Conservation (phyloP, 2,888 invertebrate genomes). For the Gerris lacustris region DNA sequence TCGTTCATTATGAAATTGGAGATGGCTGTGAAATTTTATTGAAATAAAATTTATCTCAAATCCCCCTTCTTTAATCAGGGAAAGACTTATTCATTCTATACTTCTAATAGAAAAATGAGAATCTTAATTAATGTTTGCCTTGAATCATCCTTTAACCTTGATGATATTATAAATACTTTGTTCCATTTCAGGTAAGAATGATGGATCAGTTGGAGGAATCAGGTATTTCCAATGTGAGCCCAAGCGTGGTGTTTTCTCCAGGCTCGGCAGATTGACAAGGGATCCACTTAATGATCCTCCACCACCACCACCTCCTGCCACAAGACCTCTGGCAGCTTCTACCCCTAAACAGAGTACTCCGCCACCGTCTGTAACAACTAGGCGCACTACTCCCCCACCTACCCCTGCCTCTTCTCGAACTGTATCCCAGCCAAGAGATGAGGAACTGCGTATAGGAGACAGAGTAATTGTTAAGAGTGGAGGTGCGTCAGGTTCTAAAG, state of each 20-base stretch:
- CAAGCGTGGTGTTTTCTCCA: conserved; percentile 86
- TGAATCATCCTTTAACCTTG: too few relatives aligned
- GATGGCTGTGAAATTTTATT: too few relatives aligned
- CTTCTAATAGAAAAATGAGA: too few relatives aligned
- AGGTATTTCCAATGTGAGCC: conserved; percentile 89
- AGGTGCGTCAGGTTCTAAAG: conserved; percentile 64
- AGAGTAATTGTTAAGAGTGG: conserved; percentile 68
- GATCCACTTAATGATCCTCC: conserved; percentile 40
- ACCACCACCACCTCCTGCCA: conserved; percentile 37
- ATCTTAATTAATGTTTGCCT: too few relatives aligned
- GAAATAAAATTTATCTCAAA: too few relatives aligned
- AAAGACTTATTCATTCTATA: too few relatives aligned
- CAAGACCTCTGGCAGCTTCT: conserved; percentile 17
- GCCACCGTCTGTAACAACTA: conserved; percentile 33
- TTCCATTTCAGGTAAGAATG: conserved; percentile 69
- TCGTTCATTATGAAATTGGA: too few relatives aligned
- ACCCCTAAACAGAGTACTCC: conserved; percentile 29
- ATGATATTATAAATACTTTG: too few relatives aligned
- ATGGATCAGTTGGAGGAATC: conserved; percentile 83
- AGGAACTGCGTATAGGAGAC: conserved; percentile 70
- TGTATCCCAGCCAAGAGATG: conserved; percentile 7
- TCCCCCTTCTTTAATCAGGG: too few relatives aligned
- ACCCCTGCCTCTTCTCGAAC: conserved; percentile 31
- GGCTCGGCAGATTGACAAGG: conserved; percentile 70
- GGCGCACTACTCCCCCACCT: conserved; percentile 40